Conservation (phyloP, 2,113 vertebrate genomes). For the Bufo bufo region DNA sequence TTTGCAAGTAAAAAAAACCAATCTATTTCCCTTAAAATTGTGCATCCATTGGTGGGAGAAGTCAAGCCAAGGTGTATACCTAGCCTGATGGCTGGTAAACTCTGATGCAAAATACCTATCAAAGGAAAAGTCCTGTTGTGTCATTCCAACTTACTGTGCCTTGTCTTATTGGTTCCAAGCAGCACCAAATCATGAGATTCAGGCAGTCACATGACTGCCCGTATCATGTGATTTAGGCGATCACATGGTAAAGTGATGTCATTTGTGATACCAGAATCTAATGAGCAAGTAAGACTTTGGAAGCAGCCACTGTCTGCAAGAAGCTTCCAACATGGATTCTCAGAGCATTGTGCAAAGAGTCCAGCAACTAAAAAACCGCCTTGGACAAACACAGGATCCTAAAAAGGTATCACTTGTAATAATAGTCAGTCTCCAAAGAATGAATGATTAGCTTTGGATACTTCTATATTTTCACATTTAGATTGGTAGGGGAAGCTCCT, state of each 20-base stretch:
- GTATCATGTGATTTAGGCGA: conserved; percentile 30
- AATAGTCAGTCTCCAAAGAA: neutral
- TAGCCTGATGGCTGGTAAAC: no score
- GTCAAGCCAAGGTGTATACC: no score
- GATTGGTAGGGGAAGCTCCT: neutral
- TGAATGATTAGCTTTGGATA: neutral
- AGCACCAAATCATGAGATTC: neutral
- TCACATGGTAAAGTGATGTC: conserved; percentile 31
- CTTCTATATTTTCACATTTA: neutral
- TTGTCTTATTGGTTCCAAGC: neutral
- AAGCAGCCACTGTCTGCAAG: neutral
- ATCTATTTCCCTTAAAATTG: no score
- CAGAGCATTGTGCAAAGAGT: conserved; percentile 64
- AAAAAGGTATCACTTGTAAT: conserved; percentile 68
- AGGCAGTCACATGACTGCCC: conserved; percentile 14
- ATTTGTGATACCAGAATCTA: neutral
- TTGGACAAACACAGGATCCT: conserved; percentile 63
- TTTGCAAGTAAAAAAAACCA: no score
- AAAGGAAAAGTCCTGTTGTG: neutral
- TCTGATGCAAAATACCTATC: no score
- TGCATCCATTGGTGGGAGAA: no score
- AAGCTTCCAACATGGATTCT: conserved; percentile 27
- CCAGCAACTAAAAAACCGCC: conserved; percentile 69
- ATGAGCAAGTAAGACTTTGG: neutral
- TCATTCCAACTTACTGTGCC: neutral